phyloP scores from a whole-genome alignment of 2,888 invertebrate genomes.

The Diaperis boleti region DNA sequence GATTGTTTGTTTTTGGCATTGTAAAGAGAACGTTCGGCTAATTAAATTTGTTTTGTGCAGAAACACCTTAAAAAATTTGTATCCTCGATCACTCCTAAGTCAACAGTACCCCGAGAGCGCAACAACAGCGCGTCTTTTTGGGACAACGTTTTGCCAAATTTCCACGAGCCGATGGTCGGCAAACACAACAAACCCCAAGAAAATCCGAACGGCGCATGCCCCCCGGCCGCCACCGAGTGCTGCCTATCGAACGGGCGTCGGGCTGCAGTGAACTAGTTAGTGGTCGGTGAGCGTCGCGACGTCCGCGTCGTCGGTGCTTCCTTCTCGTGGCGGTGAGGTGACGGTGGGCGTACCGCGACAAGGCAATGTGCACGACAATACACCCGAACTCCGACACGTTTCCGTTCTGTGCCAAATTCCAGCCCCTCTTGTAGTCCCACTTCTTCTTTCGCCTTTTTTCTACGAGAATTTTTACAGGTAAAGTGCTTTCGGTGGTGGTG shows the following conservation, averaged over 20 bases:
- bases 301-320: constrained; percentile 48
- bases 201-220: constrained; percentile 48
- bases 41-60: too few relatives aligned
- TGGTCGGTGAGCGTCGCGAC: constrained; percentile 53
- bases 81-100: too few relatives aligned
- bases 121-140: not conserved
- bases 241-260: constrained; percentile 58
- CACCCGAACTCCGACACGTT: constrained; percentile 39
- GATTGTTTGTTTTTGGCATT: too few relatives aligned
- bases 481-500: not conserved
- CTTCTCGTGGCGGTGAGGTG: too few relatives aligned
- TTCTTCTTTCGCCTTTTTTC: constrained; percentile 23
- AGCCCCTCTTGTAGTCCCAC: constrained; percentile 13
- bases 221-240: constrained; percentile 27
- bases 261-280: constrained; percentile 56
- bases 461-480: constrained; percentile 31
- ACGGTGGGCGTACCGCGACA: constrained; percentile 57
- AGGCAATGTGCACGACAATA: constrained; percentile 57
- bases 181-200: constrained; percentile 17
- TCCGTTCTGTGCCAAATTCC: constrained; percentile 55
- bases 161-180: too few relatives aligned
- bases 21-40: too few relatives aligned
- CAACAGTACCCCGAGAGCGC: not conserved
- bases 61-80: too few relatives aligned
- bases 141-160: too few relatives aligned